Conservation (phyloP, 2,797 vertebrate species). For the Orientallactaga sibirica region DNA sequence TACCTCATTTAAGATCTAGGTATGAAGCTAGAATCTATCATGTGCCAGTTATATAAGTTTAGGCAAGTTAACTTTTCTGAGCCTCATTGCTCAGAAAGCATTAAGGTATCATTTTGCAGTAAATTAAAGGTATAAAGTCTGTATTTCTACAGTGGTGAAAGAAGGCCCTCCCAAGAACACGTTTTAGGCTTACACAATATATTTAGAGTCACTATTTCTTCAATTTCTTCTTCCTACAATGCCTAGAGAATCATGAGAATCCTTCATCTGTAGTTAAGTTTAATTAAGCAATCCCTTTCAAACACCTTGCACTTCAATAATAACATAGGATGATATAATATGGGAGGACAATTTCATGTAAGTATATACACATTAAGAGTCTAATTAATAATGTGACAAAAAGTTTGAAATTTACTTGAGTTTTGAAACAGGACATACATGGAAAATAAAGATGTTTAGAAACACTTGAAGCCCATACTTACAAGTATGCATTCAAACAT, state of each 20-base stretch:
- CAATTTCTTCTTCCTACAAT: neutral
- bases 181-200: neutral
- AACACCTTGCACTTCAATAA: constrained; percentile 12
- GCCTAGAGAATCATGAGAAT: neutral
- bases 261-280: constrained; percentile 31
- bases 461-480: constrained; percentile 9
- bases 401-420: neutral
- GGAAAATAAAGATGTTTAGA: constrained; percentile 6
- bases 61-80: neutral
- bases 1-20: neutral
- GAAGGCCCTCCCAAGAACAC: neutral
- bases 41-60: neutral
- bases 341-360: constrained; percentile 10
- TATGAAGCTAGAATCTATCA: neutral
- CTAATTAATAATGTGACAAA: constrained; percentile 34
- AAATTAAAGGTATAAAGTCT: neutral
- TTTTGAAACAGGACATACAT: neutral
- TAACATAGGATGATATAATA: neutral
- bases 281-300: constrained; percentile 31
- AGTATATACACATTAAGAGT: constrained; percentile 11
- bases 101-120: neutral
- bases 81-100: neutral
- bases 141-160: neutral
- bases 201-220: neutral
- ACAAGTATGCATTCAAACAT: neutral